Percentiles rank a stretch among this genome's conserved stretches.
phyloP scores from a whole-genome alignment of 2,888 invertebrate species.

The Stictocephala bisonia region DNA sequence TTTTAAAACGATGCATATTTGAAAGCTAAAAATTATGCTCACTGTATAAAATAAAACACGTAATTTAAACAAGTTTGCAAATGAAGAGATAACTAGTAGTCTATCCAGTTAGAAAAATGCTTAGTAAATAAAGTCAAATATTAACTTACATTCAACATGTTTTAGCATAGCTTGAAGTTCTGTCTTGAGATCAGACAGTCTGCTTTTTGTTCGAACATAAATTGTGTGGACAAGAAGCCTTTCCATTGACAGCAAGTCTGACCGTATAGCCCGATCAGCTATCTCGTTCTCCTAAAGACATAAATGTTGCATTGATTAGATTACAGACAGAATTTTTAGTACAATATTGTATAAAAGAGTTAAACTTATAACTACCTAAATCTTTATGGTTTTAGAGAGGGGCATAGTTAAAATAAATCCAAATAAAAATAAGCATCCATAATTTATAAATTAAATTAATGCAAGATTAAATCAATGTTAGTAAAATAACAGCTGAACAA shows the following conservation, averaged over 20 bases:
- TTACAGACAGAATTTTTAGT: not conserved
- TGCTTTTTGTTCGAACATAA: constrained; percentile 88
- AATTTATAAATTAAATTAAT: too few relatives aligned
- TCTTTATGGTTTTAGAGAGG: not conserved
- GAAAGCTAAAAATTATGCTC: too few relatives aligned
- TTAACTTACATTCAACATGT: constrained; percentile 77
- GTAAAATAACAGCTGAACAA: too few relatives aligned
- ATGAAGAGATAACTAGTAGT: too few relatives aligned
- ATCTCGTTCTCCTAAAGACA: constrained; percentile 71
- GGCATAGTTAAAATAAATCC: not conserved
- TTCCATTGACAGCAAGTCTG: constrained; percentile 95
- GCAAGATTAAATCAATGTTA: too few relatives aligned
- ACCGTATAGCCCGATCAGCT: constrained; percentile 82
- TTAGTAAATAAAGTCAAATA: too few relatives aligned
- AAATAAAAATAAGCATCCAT: too few relatives aligned
- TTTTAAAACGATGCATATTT: too few relatives aligned
- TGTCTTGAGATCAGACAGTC: constrained; percentile 84
- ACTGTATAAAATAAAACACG: too few relatives aligned
- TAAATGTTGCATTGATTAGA: not conserved
- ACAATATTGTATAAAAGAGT: not conserved
- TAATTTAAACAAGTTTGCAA: too few relatives aligned
- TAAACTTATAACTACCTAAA: too few relatives aligned
- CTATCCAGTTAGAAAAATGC: too few relatives aligned
- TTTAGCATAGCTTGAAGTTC: constrained; percentile 77
- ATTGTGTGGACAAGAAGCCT: constrained; percentile 94